These are phyloP conservation scores for Aleadryas rufinucha DNA, from an alignment of 2,113 vertebrate species.

Conservation along the genomic window DNA sequence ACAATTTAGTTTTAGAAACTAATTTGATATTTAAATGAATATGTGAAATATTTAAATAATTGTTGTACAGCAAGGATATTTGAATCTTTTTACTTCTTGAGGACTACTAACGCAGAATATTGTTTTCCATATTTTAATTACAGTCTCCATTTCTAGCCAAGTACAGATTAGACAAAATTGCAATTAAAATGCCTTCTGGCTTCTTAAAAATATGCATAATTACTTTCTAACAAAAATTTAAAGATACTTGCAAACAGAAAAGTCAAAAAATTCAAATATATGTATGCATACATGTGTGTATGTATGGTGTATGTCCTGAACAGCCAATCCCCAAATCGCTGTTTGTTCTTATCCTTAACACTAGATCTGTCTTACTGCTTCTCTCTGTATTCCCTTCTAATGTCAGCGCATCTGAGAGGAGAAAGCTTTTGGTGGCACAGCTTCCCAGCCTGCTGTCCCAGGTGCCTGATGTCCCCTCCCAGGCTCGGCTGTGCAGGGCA, in stretches of 20 bases:
- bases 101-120: background rate
- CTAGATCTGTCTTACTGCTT: background rate
- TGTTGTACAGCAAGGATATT: background rate
- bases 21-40: background rate
- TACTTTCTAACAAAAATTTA: background rate
- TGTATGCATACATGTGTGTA: too few relatives aligned
- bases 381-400: background rate
- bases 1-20: background rate
- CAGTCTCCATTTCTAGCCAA: background rate
- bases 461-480: background rate
- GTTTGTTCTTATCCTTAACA: background rate
- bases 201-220: background rate
- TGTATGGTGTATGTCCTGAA: background rate
- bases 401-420: background rate
- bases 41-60: background rate
- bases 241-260: background rate
- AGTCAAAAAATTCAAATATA: background rate
- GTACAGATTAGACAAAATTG: background rate
- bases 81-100: background rate
- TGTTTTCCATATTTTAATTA: background rate
- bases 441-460: background rate
- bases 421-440: background rate
- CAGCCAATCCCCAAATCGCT: background rate
- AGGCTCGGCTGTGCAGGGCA: rapidly evolving
- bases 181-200: background rate